These are phyloP conservation scores for Cottoperca gobio DNA, from an alignment of 2,797 vertebrate genomes.

Conservation along the genomic window DNA sequence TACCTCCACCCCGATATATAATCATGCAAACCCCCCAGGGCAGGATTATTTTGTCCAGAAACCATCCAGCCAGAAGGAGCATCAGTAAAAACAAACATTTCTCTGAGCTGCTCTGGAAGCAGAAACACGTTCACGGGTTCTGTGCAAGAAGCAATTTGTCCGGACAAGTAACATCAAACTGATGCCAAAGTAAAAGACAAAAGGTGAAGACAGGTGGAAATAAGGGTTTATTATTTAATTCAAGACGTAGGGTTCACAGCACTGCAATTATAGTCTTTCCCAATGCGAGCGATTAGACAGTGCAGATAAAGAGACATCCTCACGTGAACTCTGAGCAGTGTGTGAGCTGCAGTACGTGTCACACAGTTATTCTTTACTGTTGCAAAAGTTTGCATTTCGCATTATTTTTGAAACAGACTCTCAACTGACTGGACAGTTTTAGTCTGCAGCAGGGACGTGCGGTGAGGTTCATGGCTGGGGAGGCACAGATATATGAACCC, in stretches of 20 bases:
- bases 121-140: not conserved
- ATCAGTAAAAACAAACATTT: slow-evolving; percentile 18
- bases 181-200: slow-evolving; percentile 21
- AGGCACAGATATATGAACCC: no score
- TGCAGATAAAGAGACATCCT: slow-evolving; percentile 1
- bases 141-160: slow-evolving; percentile 13
- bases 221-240: slow-evolving; percentile 26
- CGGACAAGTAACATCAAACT: slow-evolving; percentile 8
- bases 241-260: slow-evolving; percentile 19
- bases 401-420: no score
- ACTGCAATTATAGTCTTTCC: slow-evolving; percentile 41
- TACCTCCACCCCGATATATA: slow-evolving; percentile 3
- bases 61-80: not conserved
- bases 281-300: not conserved
- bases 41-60: slow-evolving; percentile 36
- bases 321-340: slow-evolving; percentile 6
- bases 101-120: slow-evolving; percentile 15
- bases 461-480: no score
- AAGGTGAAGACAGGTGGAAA: slow-evolving; percentile 40
- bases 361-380: not conserved
- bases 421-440: not conserved
- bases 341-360: not conserved
- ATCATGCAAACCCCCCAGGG: not conserved
- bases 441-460: no score
- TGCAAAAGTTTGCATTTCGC: not conserved